Evolutionary conservation across 2,797 vertebrate genomes (phyloP).

Genomic region (Rhynchotus rufescens): DNA sequence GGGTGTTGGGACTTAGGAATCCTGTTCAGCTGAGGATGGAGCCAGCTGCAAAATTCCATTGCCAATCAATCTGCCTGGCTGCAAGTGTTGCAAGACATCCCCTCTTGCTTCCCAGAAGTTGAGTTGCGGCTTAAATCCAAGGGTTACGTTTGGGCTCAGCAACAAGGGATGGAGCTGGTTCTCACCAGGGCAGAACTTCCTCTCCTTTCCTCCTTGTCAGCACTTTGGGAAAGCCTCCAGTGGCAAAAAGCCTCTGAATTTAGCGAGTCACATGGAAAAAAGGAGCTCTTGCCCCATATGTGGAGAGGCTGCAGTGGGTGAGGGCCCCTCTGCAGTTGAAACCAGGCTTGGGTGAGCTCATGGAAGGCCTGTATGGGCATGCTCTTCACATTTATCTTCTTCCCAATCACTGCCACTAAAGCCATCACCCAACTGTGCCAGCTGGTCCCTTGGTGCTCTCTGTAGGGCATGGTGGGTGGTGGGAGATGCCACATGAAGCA

Average conservation of each 20-base stretch:
- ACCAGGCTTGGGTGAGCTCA: neutral
- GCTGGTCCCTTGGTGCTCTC: neutral
- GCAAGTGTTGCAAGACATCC: neutral
- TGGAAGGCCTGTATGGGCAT: constrained; percentile 1
- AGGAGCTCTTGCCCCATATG: neutral
- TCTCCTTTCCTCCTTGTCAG: neutral
- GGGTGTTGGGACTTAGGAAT: neutral
- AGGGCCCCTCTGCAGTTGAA: neutral
- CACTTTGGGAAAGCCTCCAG: neutral
- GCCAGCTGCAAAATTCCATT: neutral
- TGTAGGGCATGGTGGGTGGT: neutral
- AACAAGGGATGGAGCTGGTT: neutral
- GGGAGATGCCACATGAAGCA: neutral
- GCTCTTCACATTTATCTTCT: neutral
- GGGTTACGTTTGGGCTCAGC: neutral
- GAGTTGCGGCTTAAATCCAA: neutral
- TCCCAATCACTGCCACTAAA: accelerated
- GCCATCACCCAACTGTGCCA: neutral
- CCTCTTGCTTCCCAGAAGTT: neutral
- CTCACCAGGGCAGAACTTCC: neutral
- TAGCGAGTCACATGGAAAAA: neutral
- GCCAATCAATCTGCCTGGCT: neutral
- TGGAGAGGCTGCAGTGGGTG: neutral
- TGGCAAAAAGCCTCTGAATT: neutral
- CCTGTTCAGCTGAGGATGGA: neutral